Evolutionary conservation across 2,888 invertebrate species (phyloP), one percentile per base, ranked within the genome.

Genomic region (Frankliniella intonsa): DNA sequence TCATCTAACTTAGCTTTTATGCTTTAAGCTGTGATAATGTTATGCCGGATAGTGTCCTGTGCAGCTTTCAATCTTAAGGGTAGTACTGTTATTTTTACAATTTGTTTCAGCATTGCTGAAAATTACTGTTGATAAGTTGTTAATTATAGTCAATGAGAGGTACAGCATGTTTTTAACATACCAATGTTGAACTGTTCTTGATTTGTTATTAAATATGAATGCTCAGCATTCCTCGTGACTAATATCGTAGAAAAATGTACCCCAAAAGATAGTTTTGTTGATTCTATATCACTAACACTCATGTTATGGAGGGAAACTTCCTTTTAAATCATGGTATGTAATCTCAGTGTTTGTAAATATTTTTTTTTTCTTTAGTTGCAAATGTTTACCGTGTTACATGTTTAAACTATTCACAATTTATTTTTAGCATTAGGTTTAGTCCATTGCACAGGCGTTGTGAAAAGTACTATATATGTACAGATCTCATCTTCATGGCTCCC

Each of bases 391-490:
- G 9, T 25, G 22, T 9, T 76, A 10, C 11, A 25, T 76, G 69
- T 25, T 8, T 12, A 12, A 12, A 7, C 25, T 76, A 12, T 25
- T 22, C n/a, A 10, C 7, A 25, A 9, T 25, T 22, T 10, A 17
- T 14, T n/a, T 19, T 5, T n/a, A 10, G 5, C 12, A 10, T 19
- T 62, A 14, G 25, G 25, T n/a, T n/a, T 76, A 76, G 69, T 76
- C n/a, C 22, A 76, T 76, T 22, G 69, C 69, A 76, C 69, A 76
- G 69, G 69, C 25, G 69, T 76, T 76, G 69, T 76, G 69, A 76
- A 76, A 69, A 76, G 69, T 76, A 76, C 69, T 11, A 22, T 55
- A 55, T 76, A 12, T 22, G 69, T 76, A 76, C 69, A 25, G 69
- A 76, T 76, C 69, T 76, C 69, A 25, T 76, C 25, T 76, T 76